These are phyloP conservation scores for Sycophila texana DNA, from an alignment of 2,888 invertebrate genomes.

Conservation along the genomic window DNA sequence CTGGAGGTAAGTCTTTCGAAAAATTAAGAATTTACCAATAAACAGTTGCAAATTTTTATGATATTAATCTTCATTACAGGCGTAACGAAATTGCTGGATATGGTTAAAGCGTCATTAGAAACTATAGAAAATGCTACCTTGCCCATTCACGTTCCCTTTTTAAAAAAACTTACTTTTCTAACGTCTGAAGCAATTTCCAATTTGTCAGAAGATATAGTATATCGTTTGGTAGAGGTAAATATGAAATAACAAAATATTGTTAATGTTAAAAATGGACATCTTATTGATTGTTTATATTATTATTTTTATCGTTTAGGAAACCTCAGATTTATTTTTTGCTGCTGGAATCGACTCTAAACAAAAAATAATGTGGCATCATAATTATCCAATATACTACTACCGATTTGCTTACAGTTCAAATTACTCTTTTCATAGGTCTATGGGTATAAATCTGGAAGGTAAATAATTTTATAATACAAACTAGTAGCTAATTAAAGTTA, in stretches of 20 bases:
- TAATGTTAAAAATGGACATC: no score
- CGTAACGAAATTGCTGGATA: no score
- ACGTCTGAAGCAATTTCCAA: neutral
- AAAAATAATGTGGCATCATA: neutral
- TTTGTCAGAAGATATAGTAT: neutral
- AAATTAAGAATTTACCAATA: no score
- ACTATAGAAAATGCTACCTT: neutral
- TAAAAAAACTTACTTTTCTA: neutral
- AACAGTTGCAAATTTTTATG: no score
- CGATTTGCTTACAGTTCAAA: conserved; percentile 16
- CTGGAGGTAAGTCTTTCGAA: neutral
- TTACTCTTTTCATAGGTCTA: neutral
- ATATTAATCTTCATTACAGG: neutral
- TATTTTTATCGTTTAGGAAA: neutral
- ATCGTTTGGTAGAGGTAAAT: conserved; percentile 9
- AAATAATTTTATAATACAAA: neutral
- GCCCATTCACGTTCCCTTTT: neutral
- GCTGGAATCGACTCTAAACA: conserved; percentile 46
- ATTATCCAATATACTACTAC: conserved; percentile 44
- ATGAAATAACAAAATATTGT: neutral
- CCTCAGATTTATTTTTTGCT: conserved; percentile 13
- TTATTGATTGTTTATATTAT: neutral
- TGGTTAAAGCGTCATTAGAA: neutral
- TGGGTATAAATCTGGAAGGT: neutral
- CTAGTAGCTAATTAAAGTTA: neutral